These are phyloP conservation scores for Condylostylus longicornis DNA, from an alignment of 1,140 invertebrate species.

Conservation along the genomic window DNA sequence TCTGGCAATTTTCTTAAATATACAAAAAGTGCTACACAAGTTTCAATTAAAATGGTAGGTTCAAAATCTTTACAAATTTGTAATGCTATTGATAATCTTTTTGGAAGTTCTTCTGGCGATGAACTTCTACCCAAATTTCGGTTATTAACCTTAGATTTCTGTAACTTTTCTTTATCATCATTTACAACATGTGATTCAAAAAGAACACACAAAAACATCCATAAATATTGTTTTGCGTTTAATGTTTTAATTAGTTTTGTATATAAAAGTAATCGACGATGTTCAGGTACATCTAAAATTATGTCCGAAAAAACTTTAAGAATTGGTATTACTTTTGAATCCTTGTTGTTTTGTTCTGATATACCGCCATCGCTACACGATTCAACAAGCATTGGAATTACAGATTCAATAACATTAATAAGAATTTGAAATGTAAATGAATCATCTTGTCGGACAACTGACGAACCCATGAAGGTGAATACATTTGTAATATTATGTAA, in stretches of 20 bases:
- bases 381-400: conserved; percentile 69
- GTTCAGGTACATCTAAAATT: conserved; percentile 75
- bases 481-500: conserved; percentile 85
- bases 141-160: conserved; percentile 20
- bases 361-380: conserved; percentile 32
- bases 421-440: conserved; percentile 89
- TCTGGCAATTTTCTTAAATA: conserved; percentile 49
- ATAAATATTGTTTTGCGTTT: conserved; percentile 51
- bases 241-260: conserved; percentile 61
- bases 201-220: conserved; percentile 56
- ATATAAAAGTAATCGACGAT: conserved; percentile 67
- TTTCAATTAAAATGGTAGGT: conserved; percentile 42
- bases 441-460: conserved; percentile 79
- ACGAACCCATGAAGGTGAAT: conserved; percentile 90
- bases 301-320: conserved; percentile 82
- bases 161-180: conserved; percentile 31
- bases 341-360: too few relatives aligned
- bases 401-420: conserved; percentile 72
- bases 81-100: conserved; percentile 54
- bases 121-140: conserved; percentile 29
- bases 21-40: conserved; percentile 46
- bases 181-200: conserved; percentile 50
- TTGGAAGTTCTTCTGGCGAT: conserved; percentile 26
- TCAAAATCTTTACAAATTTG: conserved; percentile 49
- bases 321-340: conserved; percentile 46